Evolutionary conservation across 1,140 invertebrate genomes (phyloP), one percentile per base, ranked within the genome.

Genomic region (Drosophila micromelanica): DNA sequence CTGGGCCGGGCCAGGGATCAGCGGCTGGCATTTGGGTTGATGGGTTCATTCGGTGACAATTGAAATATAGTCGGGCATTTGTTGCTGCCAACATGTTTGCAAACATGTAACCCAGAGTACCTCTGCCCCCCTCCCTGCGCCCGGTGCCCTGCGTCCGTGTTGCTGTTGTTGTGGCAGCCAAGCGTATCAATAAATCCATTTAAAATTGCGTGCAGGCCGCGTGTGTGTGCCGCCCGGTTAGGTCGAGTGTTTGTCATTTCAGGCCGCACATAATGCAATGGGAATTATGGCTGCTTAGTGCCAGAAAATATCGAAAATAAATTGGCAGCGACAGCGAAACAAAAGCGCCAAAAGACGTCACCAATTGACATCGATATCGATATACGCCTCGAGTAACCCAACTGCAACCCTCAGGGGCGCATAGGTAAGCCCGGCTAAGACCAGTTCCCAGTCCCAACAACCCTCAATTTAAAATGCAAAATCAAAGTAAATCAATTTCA

Each of bases 401-500:
- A 12, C 5, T 43, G 46, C 70, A 60, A 68, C 48, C 69, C 62
- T 63, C 67, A 52, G 35, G 42, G 49, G 49, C 20, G 38, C 56
- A 37, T 65, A 59, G 55, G 64, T 57, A 38, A 61, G 37, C 42
- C 38, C 32, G 35, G 35, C 51, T 54, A 71, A 64, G 57, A 51
- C 54, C 27, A 35, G 32, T 37, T 54, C 12, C 23, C 56, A 37
- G 60, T 45, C 56, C 67, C 9, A 59, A 52, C 76, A 74, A 84
- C 84, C 85, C 84, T 89, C 80, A 72, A 68, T 87, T 90, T 90
- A 84, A 90, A 90, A 90, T 90, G 87, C 82, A 84, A 90, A 90
- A 90, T 90, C 87, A 80, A 90, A 90, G 79, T 90, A 80, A 90
- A 90, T 90, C 87, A 90, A 90, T 90, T 90, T 90, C 82, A 75